Evolutionary conservation across 2,113 vertebrate genomes (phyloP), one percentile per base, ranked within the genome.

Genomic region (Empidonax alnorum): DNA sequence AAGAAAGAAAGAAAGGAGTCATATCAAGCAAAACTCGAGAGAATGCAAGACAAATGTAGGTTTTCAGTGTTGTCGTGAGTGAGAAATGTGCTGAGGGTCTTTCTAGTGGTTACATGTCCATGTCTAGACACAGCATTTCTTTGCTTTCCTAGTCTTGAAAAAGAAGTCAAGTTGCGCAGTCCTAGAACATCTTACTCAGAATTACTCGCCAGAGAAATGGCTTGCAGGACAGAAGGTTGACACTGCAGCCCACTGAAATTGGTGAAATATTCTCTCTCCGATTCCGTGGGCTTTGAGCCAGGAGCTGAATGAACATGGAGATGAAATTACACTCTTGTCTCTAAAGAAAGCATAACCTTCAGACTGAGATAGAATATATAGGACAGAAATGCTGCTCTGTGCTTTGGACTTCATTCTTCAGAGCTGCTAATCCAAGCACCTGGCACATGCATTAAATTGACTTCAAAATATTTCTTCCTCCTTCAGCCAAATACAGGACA

Each of bases 371-470:
- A 88, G 76, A 75, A 96, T 74, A 78, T 84, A 81, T 68, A 87
- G 94, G 92, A 96, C 94, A 95, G 90, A 41, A 56, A 86, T 44
- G 73, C 78, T 0, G 12, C 68, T 86, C 73, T 82, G 65, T 93
- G 81, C 91, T 92, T 68, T 82, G 93, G 83, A 92, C 86, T 95
- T 95, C 84, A 80, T 91, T 65, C 84, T 89, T 93, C 89, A 79
- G 87, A 87, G 77, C 47, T 85, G 82, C 94, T 92, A 90, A 95
- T 68, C 84, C 74, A 78, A 92, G 81, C 93, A 91, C 89, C 89
- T 96, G 95, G 93, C 95, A 96, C 86, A 91, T 96, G 93, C 84
- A 90, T 89, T 94, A 94, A 91, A 93, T 88, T 87, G 87, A 94
- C 94, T 96, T 96, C 23, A 95, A 96, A 93, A 90, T 95, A 90